A percentile compares a stretch with the other conserved stretches of the same genome.
phyloP scores from a whole-genome alignment of 2,113 vertebrate species.

The Bothrops jararaca region DNA sequence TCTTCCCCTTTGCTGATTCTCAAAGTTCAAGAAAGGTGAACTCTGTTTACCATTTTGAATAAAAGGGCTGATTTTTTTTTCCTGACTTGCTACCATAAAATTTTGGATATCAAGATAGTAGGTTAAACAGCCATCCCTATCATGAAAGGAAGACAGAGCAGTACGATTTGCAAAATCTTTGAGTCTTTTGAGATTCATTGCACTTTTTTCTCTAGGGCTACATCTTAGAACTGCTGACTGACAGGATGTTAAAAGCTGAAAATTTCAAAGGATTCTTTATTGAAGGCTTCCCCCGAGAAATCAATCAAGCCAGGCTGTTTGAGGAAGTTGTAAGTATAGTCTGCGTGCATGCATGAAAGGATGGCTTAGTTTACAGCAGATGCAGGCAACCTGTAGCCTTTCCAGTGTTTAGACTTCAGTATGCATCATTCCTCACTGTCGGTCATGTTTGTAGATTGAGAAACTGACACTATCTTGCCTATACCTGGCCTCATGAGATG shows the following conservation, averaged over 20 bases:
- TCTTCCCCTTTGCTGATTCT: neutral
- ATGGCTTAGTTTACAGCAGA: neutral
- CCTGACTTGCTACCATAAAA: neutral
- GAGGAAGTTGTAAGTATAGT: conserved; percentile 48
- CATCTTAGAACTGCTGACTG: conserved; percentile 45
- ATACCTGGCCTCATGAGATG: neutral
- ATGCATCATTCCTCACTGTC: neutral
- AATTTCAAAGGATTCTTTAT: conserved; percentile 49
- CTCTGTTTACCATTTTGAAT: neutral
- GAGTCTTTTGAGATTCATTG: neutral
- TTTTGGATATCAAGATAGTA: neutral
- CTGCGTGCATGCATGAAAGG: neutral
- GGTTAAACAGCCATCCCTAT: neutral
- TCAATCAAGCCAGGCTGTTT: conserved; percentile 57
- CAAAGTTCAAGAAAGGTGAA: neutral
- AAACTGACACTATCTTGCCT: neutral
- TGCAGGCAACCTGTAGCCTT: neutral
- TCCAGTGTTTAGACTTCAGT: neutral
- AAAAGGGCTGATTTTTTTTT: neutral
- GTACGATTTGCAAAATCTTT: neutral
- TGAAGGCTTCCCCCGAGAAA: conserved; percentile 49
- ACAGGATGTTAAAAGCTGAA: conserved; percentile 31
- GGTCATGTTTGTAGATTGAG: neutral
- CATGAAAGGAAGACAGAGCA: neutral
- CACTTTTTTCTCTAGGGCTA: conserved; percentile 31